Evolutionary conservation across 2,113 vertebrate genomes (phyloP), one percentile per base, ranked within the genome.

Genomic region (Illadopsis cleaveri): DNA sequence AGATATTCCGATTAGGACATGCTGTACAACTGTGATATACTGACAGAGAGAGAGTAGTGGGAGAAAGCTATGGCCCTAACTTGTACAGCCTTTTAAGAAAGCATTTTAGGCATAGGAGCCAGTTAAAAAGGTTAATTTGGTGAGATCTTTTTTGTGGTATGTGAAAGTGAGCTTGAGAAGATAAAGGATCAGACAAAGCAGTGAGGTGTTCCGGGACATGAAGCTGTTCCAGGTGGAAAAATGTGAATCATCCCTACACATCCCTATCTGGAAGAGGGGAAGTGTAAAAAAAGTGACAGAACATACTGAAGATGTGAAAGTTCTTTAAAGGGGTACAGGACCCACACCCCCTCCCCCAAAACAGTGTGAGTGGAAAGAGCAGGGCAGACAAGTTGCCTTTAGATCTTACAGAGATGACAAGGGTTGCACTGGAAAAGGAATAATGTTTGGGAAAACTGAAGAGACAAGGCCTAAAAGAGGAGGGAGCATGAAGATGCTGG

Each of bases 71-170:
- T 53, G 75, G 25, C 62, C 40, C 20, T 53, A 17, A 80, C 61
- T 91, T 93, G 27, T 78, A 0, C 51, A 53, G 42, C 22, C 48
- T 86, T 95, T 77, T 54, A 86, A 71, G 37, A 84, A 82, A 90
- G 28, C 0, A 3, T 88, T 66, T 82, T 53, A 75, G 37, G 44
- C 56, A 71, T 10, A 70, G 48, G 44, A 92, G 18, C 27, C 47
- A 70, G 70, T 65, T 90, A 37, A 82, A 70, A 80, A 76, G 53
- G 58, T 94, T 94, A 93, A 90, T 89, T 84, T 75, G 54, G 28
- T 4, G 20, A 70, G 78, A 76, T 89, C 35, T 56, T 56, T 82
- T 45, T 45, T 50, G 48, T 78, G n/a, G 45, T 89, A 23, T 75
- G 33, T 77, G 72, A 82, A 84, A 80, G 38, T 90, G 65, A 95